Percentiles rank a stretch among this genome's conserved stretches.
Conservation (phyloP, 2,113 vertebrate genomes). For the Solea senegalensis region DNA sequence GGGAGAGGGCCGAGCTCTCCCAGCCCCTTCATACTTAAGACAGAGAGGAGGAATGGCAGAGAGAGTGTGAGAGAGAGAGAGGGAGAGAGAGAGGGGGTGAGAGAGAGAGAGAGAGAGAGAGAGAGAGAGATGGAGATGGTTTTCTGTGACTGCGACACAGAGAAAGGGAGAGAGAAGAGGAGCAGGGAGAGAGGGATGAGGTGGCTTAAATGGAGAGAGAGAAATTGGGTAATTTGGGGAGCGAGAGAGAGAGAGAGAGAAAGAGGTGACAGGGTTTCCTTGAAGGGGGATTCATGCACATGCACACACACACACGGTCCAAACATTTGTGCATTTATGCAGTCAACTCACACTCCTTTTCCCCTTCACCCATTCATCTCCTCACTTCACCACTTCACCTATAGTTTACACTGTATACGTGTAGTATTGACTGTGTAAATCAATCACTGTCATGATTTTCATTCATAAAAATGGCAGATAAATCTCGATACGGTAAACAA, state of each 20-base stretch:
- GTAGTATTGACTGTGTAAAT: constrained; percentile 38
- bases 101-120: constrained; percentile 69
- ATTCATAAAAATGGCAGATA: constrained; percentile 73
- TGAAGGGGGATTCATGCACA: constrained; percentile 36
- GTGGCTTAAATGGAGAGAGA: constrained; percentile 66
- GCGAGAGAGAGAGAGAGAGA: constrained; percentile 8
- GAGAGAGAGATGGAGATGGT: constrained; percentile 73
- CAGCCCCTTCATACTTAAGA: constrained; percentile 87
- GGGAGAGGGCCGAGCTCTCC: constrained; percentile 81
- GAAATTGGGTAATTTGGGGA: constrained; percentile 51
- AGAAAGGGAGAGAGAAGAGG: constrained; percentile 60
- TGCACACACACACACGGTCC: constrained; percentile 34
- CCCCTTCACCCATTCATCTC: background rate
- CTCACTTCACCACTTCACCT: constrained; percentile 10
- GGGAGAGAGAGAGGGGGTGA: constrained; percentile 61
- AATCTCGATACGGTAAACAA: background rate
- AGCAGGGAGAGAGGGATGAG: constrained; percentile 61
- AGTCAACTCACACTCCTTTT: constrained; percentile 15
- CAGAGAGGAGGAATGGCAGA: constrained; percentile 71
- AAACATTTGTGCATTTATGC: constrained; percentile 23
- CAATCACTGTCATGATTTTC: constrained; percentile 57
- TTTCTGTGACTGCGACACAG: constrained; percentile 78
- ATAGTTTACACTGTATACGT: constrained; percentile 23
- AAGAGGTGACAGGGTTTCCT: constrained; percentile 66
- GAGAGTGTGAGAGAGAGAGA: constrained; percentile 57